Conservation (phyloP, 2,113 vertebrate genomes). For the Muscicapa adusta region DNA sequence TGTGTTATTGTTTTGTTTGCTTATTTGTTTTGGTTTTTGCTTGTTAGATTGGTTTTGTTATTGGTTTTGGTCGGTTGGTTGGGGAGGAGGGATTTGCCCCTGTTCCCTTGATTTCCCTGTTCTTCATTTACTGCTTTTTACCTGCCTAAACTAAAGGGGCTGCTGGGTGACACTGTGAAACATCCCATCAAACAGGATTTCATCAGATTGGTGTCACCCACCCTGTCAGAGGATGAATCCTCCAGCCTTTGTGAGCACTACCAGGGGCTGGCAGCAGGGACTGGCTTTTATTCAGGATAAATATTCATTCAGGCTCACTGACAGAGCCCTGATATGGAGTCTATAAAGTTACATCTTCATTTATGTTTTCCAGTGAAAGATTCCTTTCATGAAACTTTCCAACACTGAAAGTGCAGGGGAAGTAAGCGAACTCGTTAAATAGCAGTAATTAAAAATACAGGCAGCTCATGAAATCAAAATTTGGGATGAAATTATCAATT, state of each 20-base stretch:
- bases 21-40: neutral
- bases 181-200: neutral
- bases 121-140: neutral
- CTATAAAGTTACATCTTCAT: neutral
- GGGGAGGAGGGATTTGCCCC: fast-evolving
- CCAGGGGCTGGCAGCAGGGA: neutral
- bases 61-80: neutral
- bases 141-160: neutral
- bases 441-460: neutral
- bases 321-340: neutral
- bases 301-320: too few relatives aligned
- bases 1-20: neutral
- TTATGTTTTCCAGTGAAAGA: neutral
- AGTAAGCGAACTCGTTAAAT: neutral
- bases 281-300: neutral
- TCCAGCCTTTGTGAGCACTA: neutral
- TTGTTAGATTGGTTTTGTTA: neutral
- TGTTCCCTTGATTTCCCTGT: neutral
- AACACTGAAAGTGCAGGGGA: neutral
- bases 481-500: fast-evolving
- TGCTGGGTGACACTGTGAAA: too few relatives aligned
- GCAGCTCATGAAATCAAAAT: neutral
- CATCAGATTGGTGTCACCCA: neutral
- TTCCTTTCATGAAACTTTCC: fast-evolving
- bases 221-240: neutral